These are phyloP conservation scores for Phenacoccus solenopsis DNA, from an alignment of 1,140 invertebrate genomes.

Conservation along the genomic window DNA sequence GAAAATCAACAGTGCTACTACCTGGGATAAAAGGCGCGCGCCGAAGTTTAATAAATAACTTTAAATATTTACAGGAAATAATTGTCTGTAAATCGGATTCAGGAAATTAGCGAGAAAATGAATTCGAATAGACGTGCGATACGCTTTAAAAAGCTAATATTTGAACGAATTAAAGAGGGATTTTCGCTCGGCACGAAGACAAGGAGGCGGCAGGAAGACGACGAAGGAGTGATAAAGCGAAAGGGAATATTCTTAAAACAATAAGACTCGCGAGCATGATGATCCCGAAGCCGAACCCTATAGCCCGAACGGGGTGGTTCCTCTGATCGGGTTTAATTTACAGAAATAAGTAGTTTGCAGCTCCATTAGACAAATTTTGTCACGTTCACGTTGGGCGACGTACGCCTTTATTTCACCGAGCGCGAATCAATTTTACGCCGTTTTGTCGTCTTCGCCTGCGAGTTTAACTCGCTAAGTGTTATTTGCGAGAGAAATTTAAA, in stretches of 20 bases:
- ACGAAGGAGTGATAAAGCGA: not conserved
- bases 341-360: conserved; percentile 15
- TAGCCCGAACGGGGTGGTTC: not conserved
- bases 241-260: not conserved
- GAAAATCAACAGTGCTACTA: too few species aligned
- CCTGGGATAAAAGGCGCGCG: too few species aligned
- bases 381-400: conserved; percentile 1
- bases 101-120: conserved; percentile 11
- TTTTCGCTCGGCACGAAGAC: not conserved
- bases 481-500: not conserved
- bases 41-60: too few species aligned
- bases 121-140: conserved; percentile 9
- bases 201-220: not conserved
- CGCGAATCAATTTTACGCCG: not conserved
- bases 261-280: not conserved
- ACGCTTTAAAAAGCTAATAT: conserved; percentile 13
- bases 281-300: not conserved
- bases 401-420: not conserved
- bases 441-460: not conserved
- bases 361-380: conserved; percentile 18
- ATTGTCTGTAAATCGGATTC: not conserved
- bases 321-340: conserved; percentile 13
- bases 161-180: not conserved
- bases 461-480: not conserved
- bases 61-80: not conserved